These are phyloP conservation scores for Patella ulyssiponensis DNA, from an alignment of 2,888 invertebrate species.

Conservation along the genomic window DNA sequence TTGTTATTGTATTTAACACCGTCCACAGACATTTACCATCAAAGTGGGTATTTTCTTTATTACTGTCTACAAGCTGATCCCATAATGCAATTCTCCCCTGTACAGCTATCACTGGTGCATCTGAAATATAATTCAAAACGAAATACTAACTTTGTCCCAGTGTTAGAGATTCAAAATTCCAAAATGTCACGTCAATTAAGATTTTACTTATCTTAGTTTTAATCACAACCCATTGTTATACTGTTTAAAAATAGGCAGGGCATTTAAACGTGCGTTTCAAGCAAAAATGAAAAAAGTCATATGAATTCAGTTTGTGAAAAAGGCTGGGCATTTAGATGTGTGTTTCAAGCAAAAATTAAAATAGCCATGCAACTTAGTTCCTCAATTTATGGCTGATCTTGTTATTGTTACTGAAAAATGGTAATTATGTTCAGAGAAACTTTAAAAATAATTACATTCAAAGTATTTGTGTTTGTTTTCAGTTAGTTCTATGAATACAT, in stretches of 20 bases:
- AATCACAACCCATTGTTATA: neutral
- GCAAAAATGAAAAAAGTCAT: too few species aligned
- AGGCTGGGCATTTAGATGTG: too few species aligned
- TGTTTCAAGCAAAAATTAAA: too few species aligned
- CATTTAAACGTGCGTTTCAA: too few species aligned
- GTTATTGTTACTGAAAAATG: too few species aligned
- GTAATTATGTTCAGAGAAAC: too few species aligned
- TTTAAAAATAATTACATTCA: slow-evolving; percentile 6
- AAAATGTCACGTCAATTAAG: too few species aligned
- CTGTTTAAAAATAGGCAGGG: too few species aligned
- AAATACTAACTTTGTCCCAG: neutral
- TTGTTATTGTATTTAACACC: slow-evolving; percentile 16
- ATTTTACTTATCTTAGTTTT: neutral
- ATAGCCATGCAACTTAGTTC: too few species aligned
- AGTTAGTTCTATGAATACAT: slow-evolving; percentile 43
- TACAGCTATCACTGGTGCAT: neutral
- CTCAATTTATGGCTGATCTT: too few species aligned
- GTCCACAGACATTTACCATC: slow-evolving; percentile 21
- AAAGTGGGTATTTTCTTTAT: neutral
- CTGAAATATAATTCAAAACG: neutral
- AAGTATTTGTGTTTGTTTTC: slow-evolving; percentile 18
- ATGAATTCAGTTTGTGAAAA: too few species aligned
- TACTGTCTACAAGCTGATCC: neutral
- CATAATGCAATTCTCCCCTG: slow-evolving; percentile 3
- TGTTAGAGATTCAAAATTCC: too few species aligned